Conservation (phyloP, 2,113 vertebrate genomes). For the Carettochelys insculpta region DNA sequence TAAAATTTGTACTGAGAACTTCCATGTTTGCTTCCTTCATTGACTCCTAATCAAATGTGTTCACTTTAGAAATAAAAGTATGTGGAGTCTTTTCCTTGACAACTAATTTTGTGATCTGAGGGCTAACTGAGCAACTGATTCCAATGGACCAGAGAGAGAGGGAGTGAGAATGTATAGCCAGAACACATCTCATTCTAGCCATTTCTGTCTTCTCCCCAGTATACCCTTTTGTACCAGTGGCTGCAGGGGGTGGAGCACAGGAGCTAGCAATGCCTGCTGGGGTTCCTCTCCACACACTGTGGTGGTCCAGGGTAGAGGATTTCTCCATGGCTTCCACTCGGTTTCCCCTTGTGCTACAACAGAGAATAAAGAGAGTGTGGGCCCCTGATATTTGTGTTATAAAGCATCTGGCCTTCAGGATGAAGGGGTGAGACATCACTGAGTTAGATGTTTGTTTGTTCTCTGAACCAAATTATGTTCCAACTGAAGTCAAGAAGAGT, state of each 20-base stretch:
- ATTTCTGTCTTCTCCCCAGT: neutral
- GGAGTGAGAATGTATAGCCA: no score
- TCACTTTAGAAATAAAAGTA: neutral
- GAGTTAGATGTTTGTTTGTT: neutral
- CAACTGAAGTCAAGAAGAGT: slow-evolving; percentile 26
- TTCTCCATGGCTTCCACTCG: neutral
- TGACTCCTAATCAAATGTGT: slow-evolving; percentile 30
- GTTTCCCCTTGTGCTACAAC: neutral
- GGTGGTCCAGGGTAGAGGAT: neutral
- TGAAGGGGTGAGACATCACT: neutral
- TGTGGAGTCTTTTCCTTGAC: neutral
- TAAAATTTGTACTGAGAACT: slow-evolving; percentile 53
- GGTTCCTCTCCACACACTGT: neutral
- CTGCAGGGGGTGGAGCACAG: neutral
- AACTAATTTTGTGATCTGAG: neutral
- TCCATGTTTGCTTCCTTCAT: slow-evolving; percentile 42
- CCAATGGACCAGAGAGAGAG: neutral
- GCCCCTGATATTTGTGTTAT: neutral
- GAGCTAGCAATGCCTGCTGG: neutral
- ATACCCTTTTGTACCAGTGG: neutral
- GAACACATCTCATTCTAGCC: neutral
- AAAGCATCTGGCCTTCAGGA: neutral
- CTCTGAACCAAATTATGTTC: neutral
- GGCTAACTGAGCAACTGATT: neutral
- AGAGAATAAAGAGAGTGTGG: neutral